A percentile compares a stretch with the other conserved stretches of the same genome.
Evolutionary conservation across 1,140 invertebrate species (phyloP).

Genomic region (Temnothorax nylanderi): DNA sequence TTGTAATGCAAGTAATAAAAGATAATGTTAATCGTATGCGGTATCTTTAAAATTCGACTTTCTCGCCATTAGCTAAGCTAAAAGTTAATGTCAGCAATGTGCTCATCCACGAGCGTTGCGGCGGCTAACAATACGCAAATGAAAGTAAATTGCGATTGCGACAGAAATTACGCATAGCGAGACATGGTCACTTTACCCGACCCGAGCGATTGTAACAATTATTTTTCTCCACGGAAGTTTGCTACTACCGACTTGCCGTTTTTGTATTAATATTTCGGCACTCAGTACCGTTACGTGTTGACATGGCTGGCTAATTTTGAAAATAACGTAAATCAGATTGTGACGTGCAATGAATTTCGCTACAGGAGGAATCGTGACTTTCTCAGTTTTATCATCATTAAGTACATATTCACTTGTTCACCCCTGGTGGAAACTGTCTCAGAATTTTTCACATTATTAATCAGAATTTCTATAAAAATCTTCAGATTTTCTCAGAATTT

Average conservation of each 20-base stretch:
- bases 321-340: constrained; percentile 10
- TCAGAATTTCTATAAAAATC: too few relatives aligned
- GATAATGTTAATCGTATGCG: neutral
- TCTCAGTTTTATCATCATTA: too few relatives aligned
- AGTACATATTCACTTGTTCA: too few relatives aligned
- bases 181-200: neutral
- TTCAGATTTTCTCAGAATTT: too few relatives aligned
- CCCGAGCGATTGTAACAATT: neutral
- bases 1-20: constrained; percentile 2
- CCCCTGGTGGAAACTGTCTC: too few relatives aligned
- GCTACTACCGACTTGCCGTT: neutral
- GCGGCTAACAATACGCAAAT: constrained; percentile 27
- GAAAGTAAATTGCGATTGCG: constrained; percentile 46
- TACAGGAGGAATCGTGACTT: neutral
- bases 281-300: constrained; percentile 10
- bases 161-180: constrained; percentile 7
- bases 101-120: neutral
- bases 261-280: constrained; percentile 1
- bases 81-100: neutral
- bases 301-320: neutral
- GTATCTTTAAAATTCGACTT: constrained; percentile 18
- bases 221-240: neutral
- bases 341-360: neutral
- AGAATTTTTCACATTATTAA: too few relatives aligned
- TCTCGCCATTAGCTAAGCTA: constrained; percentile 24